phyloP scores from a whole-genome alignment of 1,140 invertebrate species.

The Micrasema longulum region DNA sequence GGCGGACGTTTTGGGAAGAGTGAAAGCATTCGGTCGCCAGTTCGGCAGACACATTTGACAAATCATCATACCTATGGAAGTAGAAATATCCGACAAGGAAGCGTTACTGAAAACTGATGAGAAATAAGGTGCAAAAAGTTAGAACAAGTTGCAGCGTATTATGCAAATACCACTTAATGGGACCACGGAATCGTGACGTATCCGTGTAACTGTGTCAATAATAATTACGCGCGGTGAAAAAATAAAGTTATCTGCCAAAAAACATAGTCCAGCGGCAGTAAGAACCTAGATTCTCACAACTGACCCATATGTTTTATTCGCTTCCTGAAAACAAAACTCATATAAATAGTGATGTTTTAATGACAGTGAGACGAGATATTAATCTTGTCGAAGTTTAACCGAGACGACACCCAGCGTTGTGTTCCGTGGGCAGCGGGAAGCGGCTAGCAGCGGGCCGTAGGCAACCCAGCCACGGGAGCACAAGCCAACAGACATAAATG shows the following conservation, averaged over 20 bases:
- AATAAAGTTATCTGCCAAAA: too few relatives aligned
- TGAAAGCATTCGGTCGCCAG: slow-evolving; percentile 14
- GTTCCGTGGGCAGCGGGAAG: too few relatives aligned
- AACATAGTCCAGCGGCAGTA: slow-evolving; percentile 12
- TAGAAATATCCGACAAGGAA: slow-evolving; percentile 12
- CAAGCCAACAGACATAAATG: too few relatives aligned
- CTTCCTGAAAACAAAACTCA: slow-evolving; percentile 24
- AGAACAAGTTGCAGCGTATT: too few relatives aligned
- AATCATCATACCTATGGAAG: slow-evolving; percentile 5
- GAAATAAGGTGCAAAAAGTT: too few relatives aligned
- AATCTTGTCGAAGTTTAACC: slow-evolving; percentile 4
- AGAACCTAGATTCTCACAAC: slow-evolving; percentile 9
- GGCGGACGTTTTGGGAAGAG: not conserved
- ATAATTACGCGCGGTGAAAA: too few relatives aligned
- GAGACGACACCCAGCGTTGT: not conserved
- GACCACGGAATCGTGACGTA: too few relatives aligned
- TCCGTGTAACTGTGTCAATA: too few relatives aligned
- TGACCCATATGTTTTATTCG: slow-evolving; percentile 1
- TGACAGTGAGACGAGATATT: slow-evolving; percentile 15
- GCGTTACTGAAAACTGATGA: too few relatives aligned
- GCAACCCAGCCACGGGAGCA: too few relatives aligned
- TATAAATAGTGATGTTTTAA: slow-evolving; percentile 9
- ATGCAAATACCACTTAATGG: too few relatives aligned
- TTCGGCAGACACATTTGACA: slow-evolving; percentile 27
- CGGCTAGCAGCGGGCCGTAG: too few relatives aligned